phyloP scores from a whole-genome alignment of 2,797 vertebrate genomes.

The Danionella dracula region DNA sequence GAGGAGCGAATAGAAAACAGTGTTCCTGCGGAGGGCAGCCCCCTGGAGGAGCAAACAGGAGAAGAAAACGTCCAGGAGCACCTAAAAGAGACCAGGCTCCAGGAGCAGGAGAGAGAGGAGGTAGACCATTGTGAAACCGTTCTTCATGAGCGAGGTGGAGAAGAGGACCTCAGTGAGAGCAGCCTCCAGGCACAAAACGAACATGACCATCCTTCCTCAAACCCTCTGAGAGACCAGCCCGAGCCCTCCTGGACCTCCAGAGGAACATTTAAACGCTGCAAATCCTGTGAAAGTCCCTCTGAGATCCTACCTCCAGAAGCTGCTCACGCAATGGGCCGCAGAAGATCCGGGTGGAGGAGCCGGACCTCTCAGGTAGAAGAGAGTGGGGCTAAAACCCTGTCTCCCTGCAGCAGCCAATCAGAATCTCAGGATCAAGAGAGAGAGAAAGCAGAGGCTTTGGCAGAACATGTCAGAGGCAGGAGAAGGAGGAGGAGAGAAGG shows the following conservation, averaged over 20 bases:
- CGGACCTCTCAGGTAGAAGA: conserved; percentile 5
- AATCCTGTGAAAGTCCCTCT: conserved; percentile 8
- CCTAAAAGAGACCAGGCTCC: no score
- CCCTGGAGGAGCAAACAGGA: no score
- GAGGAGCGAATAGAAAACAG: conserved; percentile 38
- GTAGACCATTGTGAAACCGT: no score
- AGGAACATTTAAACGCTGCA: neutral
- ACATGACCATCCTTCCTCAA: conserved; percentile 9
- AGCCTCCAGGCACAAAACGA: neutral
- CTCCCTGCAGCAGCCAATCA: conserved; percentile 4
- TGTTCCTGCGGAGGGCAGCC: conserved; percentile 33
- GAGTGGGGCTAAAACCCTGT: conserved; percentile 46
- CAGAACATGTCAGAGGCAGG: conserved; percentile 42
- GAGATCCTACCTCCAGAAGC: neutral
- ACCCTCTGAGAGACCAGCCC: no score
- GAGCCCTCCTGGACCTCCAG: no score
- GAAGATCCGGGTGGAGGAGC: conserved; percentile 51
- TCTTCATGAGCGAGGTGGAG: no score
- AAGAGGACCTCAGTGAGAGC: no score
- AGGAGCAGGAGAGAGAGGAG: no score
- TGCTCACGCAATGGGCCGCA: conserved; percentile 60
- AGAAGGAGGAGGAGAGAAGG: conserved; percentile 28
- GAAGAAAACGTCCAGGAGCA: no score
- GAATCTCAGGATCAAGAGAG: neutral
- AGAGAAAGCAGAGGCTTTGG: no score